A percentile compares a stretch with the other conserved stretches of the same genome.
phyloP scores from a whole-genome alignment of 2,113 vertebrate species.

The Delphinapterus leucas region DNA sequence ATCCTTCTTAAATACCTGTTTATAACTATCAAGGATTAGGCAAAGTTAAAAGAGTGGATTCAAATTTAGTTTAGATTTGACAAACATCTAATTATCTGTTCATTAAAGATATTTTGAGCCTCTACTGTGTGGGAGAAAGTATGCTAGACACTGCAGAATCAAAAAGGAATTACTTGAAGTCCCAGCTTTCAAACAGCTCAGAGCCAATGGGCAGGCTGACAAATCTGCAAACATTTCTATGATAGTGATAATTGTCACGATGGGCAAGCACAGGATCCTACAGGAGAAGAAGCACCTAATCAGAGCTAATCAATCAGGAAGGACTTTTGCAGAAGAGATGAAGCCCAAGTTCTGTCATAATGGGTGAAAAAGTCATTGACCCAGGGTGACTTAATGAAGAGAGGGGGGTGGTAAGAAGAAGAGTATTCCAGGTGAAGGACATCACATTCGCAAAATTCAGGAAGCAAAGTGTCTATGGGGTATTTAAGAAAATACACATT shows the following conservation, averaged over 20 bases:
- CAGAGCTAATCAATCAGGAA: background rate
- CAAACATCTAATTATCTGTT: conserved; percentile 34
- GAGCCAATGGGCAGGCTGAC: background rate
- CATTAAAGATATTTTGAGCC: background rate
- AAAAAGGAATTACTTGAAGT: background rate
- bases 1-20: background rate
- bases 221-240: background rate
- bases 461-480: background rate
- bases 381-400: background rate
- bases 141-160: background rate
- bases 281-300: background rate
- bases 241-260: background rate
- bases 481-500: background rate
- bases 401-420: background rate
- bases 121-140: background rate
- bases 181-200: background rate
- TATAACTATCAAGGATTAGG: background rate
- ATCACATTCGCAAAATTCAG: background rate
- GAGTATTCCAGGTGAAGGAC: background rate
- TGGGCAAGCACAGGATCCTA: background rate
- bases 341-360: background rate
- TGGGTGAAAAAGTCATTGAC: background rate
- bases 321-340: background rate
- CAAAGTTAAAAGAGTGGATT: background rate
- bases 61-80: conserved; percentile 40